These are phyloP conservation scores for Gracilinanus agilis DNA, from an alignment of 2,113 vertebrate species.

Conservation along the genomic window DNA sequence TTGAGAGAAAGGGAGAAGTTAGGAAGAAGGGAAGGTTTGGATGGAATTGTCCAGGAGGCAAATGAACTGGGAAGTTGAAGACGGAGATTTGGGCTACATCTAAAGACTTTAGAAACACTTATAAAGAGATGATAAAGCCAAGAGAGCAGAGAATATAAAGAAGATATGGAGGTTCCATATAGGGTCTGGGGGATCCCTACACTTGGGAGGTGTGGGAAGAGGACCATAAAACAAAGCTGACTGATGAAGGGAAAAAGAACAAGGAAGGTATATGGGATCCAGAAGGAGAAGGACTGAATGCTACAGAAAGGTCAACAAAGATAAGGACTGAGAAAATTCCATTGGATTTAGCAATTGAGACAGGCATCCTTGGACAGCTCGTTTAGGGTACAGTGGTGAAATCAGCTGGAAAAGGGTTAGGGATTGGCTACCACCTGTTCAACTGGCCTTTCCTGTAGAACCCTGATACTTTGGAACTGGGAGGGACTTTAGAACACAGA, in stretches of 20 bases:
- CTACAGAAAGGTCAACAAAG: background rate
- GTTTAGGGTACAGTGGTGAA: background rate
- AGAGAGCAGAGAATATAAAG: background rate
- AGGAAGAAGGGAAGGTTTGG: background rate
- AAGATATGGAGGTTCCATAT: background rate
- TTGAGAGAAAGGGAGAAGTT: background rate
- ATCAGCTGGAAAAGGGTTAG: background rate
- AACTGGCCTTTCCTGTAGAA: background rate
- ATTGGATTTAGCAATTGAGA: background rate
- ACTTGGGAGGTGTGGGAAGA: background rate
- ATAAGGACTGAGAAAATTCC: background rate
- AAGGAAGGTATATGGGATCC: background rate
- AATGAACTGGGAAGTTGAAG: background rate
- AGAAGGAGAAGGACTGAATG: background rate
- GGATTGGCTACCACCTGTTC: too few relatives aligned
- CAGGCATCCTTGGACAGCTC: background rate
- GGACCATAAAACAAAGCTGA: background rate
- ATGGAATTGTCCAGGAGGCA: background rate
- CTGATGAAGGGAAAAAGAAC: background rate
- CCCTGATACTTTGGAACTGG: background rate
- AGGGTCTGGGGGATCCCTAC: background rate
- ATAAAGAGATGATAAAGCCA: background rate
- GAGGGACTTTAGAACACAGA: background rate
- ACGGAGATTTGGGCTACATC: conserved; percentile 15
- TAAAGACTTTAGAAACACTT: background rate